A percentile compares a stretch with the other conserved stretches of the same genome.
Conservation (phyloP, 2,888 invertebrate genomes). For the Saturnia pavonia region DNA sequence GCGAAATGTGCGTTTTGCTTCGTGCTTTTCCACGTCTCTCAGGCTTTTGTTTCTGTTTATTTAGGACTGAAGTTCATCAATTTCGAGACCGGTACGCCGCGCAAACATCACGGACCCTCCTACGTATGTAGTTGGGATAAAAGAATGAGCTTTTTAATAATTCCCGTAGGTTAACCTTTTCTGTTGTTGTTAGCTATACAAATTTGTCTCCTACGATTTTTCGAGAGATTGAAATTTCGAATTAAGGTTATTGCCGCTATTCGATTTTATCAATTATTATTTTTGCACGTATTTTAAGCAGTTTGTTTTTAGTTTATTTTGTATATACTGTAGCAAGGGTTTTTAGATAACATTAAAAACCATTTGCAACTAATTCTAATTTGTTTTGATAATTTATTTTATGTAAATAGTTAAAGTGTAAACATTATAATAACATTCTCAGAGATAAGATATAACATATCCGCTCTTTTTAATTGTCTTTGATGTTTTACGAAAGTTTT, state of each 20-base stretch:
- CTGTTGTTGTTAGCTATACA: slow-evolving; percentile 1
- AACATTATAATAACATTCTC: no score
- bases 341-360: no score
- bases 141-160: slow-evolving; percentile 14
- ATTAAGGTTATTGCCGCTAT: not conserved
- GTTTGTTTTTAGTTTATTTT: not conserved
- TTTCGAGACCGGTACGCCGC: slow-evolving; percentile 28
- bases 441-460: no score
- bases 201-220: not conserved
- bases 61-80: slow-evolving; percentile 64
- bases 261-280: not conserved
- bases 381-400: no score
- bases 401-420: no score
- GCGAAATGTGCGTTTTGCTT: slow-evolving; percentile 30
- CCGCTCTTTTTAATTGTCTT: no score
- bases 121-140: slow-evolving; percentile 8
- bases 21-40: slow-evolving; percentile 30
- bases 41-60: slow-evolving; percentile 56
- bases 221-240: not conserved
- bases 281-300: not conserved
- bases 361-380: no score
- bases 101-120: slow-evolving; percentile 17
- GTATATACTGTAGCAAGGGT: no score
- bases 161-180: slow-evolving; percentile 9
- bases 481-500: no score